Evolutionary conservation across 2,888 invertebrate genomes (phyloP).

Genomic region (Heterodera filipjevi): DNA sequence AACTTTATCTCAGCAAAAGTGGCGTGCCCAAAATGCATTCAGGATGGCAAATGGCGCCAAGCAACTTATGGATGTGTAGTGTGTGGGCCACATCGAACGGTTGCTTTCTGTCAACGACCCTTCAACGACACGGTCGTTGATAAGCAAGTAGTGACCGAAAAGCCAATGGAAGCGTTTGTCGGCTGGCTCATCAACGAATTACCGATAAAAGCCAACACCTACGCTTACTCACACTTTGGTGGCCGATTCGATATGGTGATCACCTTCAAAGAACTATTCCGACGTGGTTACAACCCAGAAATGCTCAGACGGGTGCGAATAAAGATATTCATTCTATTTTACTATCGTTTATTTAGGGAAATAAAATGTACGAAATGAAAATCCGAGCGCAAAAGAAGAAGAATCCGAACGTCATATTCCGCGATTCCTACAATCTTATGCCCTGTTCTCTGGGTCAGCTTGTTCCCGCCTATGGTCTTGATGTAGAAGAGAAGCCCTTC

Average conservation of each 20-base stretch:
- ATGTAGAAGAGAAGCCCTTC: slow-evolving; percentile 24
- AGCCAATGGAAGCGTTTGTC: not conserved
- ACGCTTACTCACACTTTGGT: slow-evolving; percentile 7
- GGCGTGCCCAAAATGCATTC: not conserved
- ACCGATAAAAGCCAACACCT: not conserved
- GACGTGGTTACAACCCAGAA: not conserved
- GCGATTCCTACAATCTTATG: not conserved
- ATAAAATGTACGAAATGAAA: slow-evolving; percentile 4
- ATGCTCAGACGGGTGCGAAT: not conserved
- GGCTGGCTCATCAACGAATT: slow-evolving; percentile 9
- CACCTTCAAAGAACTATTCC: slow-evolving; percentile 14
- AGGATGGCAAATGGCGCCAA: not conserved
- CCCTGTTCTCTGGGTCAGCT: not conserved
- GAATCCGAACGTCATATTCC: not conserved
- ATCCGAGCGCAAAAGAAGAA: not conserved
- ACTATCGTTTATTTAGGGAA: not conserved
- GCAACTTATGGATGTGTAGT: not conserved
- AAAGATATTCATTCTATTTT: too few relatives aligned
- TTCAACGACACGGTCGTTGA: not conserved
- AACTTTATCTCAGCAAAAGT: slow-evolving; percentile 19
- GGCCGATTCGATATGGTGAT: slow-evolving; percentile 26
- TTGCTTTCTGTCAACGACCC: not conserved
- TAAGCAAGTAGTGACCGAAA: not conserved
- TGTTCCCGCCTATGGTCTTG: not conserved
- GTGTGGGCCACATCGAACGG: not conserved